phyloP scores from a whole-genome alignment of 2,888 invertebrate genomes.

The Drosophila eohydei region DNA sequence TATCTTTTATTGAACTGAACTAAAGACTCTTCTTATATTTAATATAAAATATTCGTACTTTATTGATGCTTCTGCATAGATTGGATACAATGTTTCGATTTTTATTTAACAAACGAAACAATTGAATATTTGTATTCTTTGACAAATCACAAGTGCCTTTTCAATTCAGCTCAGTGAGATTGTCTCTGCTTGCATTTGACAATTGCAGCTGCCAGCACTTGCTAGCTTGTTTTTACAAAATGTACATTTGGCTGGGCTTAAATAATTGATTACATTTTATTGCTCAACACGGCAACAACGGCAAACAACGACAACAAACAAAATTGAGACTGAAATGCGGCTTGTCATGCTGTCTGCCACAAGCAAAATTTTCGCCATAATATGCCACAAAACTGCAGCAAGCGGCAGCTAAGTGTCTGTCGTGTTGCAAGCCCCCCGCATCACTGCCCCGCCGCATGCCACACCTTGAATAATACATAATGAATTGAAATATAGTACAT shows the following conservation, averaged over 20 bases:
- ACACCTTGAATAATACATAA: constrained; percentile 79
- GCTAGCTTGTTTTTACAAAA: constrained; percentile 28
- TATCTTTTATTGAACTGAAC: neutral
- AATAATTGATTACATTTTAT: constrained; percentile 81
- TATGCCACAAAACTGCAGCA: constrained; percentile 31
- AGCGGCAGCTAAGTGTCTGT: constrained; percentile 40
- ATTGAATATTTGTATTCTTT: neutral
- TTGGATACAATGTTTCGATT: neutral
- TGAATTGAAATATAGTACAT: constrained; percentile 76
- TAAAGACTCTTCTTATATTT: neutral
- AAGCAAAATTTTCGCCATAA: constrained; percentile 44
- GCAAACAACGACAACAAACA: constrained; percentile 21
- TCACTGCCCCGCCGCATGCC: constrained; percentile 57
- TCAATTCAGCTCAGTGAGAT: neutral
- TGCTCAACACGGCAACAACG: constrained; percentile 53
- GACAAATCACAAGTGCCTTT: constrained; percentile 18
- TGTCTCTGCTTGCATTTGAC: constrained; percentile 4
- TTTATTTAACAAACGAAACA: neutral
- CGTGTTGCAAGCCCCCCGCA: constrained; percentile 9
- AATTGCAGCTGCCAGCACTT: constrained; percentile 22
- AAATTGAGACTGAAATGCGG: constrained; percentile 64
- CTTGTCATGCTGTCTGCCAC: constrained; percentile 65
- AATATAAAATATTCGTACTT: too few species aligned
- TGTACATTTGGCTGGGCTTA: constrained; percentile 69
- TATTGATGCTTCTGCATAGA: neutral